Evolutionary conservation across 1,140 invertebrate genomes (phyloP).

Genomic region (Drosophila orosa): DNA sequence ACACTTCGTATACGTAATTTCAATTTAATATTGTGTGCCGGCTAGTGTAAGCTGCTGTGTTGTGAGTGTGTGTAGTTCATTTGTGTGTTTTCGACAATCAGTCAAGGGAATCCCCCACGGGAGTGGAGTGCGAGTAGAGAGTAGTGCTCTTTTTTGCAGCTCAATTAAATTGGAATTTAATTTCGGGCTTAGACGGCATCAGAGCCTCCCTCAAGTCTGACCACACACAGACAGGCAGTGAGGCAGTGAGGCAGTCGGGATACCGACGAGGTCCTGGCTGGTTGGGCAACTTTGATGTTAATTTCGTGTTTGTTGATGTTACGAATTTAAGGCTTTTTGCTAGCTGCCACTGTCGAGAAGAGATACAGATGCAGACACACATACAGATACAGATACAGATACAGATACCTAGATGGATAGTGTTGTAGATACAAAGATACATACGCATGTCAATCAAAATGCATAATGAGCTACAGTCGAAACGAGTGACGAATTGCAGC

Average conservation of each 20-base stretch:
- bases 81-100: conserved; percentile 31
- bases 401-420: conserved; percentile 34
- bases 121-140: not conserved
- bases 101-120: conserved; percentile 21
- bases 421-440: conserved; percentile 58
- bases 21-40: conserved; percentile 72
- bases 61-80: conserved; percentile 5
- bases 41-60: not conserved
- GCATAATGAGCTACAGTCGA: conserved; percentile 63
- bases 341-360: conserved; percentile 16
- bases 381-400: conserved; percentile 1
- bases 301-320: conserved; percentile 79
- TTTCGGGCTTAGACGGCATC: conserved; percentile 69
- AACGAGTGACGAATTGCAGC: not conserved
- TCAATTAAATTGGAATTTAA: conserved; percentile 83
- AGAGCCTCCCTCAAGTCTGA: conserved; percentile 39
- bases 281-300: conserved; percentile 73
- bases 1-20: conserved; percentile 70
- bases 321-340: conserved; percentile 60
- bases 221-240: conserved; percentile 12
- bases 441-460: conserved; percentile 76
- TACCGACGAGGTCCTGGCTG: conserved; percentile 17
- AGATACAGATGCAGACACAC: no score
- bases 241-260: conserved; percentile 1
- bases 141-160: conserved; percentile 68